phyloP scores from a whole-genome alignment of 2,113 vertebrate species.

The Dromas ardeola region DNA sequence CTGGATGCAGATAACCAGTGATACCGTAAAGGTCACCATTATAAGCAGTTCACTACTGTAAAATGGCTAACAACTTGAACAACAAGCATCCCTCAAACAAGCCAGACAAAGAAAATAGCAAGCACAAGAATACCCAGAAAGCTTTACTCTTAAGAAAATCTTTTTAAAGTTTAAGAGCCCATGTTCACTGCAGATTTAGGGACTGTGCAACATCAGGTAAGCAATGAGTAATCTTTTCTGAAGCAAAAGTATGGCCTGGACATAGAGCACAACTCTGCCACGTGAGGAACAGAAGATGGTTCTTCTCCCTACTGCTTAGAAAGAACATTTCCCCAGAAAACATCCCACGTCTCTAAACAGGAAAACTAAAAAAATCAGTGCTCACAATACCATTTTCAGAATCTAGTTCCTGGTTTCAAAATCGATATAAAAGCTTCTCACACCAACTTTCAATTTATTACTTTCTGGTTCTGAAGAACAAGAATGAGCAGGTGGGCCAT shows the following conservation, averaged over 20 bases:
- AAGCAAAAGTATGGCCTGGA: not conserved
- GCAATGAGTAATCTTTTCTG: not conserved
- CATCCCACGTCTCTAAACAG: fast-evolving
- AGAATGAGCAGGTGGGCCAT: not conserved
- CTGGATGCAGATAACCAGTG: not conserved
- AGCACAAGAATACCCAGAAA: not conserved
- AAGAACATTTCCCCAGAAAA: not conserved
- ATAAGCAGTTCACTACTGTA: not conserved
- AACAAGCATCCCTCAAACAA: not conserved
- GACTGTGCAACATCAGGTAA: not conserved
- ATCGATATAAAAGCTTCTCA: not conserved
- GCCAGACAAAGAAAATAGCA: not conserved
- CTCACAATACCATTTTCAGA: not conserved
- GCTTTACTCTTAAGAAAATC: not conserved
- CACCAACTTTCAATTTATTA: not conserved
- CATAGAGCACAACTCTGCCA: not conserved
- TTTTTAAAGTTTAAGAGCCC: not conserved
- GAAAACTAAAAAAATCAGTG: not conserved
- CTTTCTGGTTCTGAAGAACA: not conserved
- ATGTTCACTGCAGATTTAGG: not conserved
- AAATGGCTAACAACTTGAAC: not conserved
- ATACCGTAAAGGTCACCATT: not conserved
- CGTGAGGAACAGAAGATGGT: not conserved
- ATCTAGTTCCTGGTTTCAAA: not conserved
- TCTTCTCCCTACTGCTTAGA: not conserved